Base-by-base conservation (phyloP, 2,113 vertebrate genomes). In the Merops nubicus region DNA sequence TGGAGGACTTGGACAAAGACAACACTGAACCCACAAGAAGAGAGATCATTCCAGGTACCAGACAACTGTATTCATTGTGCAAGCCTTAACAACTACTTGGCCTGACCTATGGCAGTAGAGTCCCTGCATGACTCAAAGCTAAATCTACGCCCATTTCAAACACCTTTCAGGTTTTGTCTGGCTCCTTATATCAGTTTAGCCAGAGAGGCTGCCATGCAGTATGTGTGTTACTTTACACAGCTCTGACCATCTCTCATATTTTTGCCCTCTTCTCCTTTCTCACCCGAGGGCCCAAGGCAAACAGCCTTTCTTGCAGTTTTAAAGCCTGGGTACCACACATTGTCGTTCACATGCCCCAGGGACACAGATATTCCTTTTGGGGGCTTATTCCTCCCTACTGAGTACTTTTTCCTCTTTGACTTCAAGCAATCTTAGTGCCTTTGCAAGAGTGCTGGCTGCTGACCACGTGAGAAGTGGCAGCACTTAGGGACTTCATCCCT, bases 211-310 rank as follows among this genome's bases (percentile, higher is more conserved):
- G 65, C 65, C 26, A 16, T 21, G 48, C 57, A 69, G 76, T 23
- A 86, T 0, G 0, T 51, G 60, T 2, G 2, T 68, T 38, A 25
- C 40, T 83, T 78, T 36, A 29, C 0, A 0, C 2, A 1, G 31
- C 65, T 78, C 56, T 57, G n/a, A 74, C 11, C 0, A 0, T 5
- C 36, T 57, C 43, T 47, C 34, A 47, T 60, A 50, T 42, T 28
- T 67, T 70, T 92, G 56, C 85, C 43, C 22, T 78, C 74, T 89
- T 78, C 74, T 89, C 42, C 42, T 64, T 81, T 74, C 56, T 42
- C 15, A 50, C 42, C 38, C 42, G 15, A 20, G 19, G 22, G n/a
- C 69, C 42, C 28, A 63, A 63, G 33, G 22, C 51, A 82, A 82
- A 53, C 19, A 72, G 51, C 34, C 12, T 22, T 28, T 48, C 59